Percentiles rank a stretch among this genome's conserved stretches.
phyloP scores from a whole-genome alignment of 2,888 invertebrate genomes.

The Campaea margaritaria region DNA sequence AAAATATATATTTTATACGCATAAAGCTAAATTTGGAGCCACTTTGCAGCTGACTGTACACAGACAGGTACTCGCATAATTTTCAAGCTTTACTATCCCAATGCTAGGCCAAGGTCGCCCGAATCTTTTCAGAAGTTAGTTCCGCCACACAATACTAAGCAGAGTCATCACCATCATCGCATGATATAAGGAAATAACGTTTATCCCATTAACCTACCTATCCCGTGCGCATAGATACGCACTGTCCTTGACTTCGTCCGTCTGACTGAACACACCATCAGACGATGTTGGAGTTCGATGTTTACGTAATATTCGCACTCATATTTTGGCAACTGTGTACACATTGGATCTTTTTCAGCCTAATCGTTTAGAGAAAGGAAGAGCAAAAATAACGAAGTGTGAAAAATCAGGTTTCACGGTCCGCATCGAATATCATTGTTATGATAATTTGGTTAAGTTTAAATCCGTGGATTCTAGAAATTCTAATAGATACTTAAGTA shows the following conservation, averaged over 20 bases:
- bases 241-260: slow-evolving; percentile 31
- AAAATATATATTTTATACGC: too few relatives aligned
- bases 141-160: too few relatives aligned
- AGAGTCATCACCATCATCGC: background rate
- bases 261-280: slow-evolving; percentile 33
- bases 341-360: slow-evolving; percentile 27
- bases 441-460: background rate
- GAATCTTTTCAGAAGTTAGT: background rate
- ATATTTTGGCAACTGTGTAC: slow-evolving; percentile 38
- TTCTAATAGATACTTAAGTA: too few relatives aligned
- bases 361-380: slow-evolving; percentile 10
- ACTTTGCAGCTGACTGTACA: too few relatives aligned
- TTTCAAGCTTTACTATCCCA: background rate
- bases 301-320: slow-evolving; percentile 44
- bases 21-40: too few relatives aligned
- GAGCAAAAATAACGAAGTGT: slow-evolving; percentile 7
- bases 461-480: too few relatives aligned
- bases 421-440: background rate
- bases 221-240: slow-evolving; percentile 19
- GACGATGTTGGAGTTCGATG: slow-evolving; percentile 41
- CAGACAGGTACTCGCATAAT: background rate
- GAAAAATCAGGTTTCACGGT: background rate
- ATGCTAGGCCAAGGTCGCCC: background rate
- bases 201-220: slow-evolving; percentile 13
- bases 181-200: slow-evolving; percentile 8